Conservation (phyloP, 1,140 invertebrate species). For the Ylistrum balloti region DNA sequence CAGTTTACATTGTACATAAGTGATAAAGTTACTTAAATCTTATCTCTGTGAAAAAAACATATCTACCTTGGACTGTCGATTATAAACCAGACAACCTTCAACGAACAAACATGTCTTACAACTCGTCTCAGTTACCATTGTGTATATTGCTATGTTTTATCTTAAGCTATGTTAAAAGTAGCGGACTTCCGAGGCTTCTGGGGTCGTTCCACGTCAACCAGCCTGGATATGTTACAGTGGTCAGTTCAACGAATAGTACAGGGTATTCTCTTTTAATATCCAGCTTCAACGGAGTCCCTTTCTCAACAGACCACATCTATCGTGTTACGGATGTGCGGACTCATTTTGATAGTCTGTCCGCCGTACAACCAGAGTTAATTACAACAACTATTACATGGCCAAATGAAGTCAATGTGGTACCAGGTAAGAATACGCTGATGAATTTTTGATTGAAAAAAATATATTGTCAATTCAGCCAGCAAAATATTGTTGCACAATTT, state of each 20-base stretch:
- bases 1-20: no score
- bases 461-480: no score
- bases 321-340: slow-evolving; percentile 33
- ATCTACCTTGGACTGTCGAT: no score
- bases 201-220: slow-evolving; percentile 31
- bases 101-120: background rate
- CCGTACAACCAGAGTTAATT: background rate
- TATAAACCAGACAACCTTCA: background rate
- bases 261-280: slow-evolving; percentile 31
- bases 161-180: background rate
- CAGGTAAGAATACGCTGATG: no score
- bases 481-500: no score
- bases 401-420: slow-evolving; percentile 49
- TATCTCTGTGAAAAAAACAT: no score
- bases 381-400: slow-evolving; percentile 48
- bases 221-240: slow-evolving; percentile 46
- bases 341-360: background rate
- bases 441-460: no score
- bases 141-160: background rate
- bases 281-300: slow-evolving; percentile 46
- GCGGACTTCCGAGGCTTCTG: background rate
- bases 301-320: slow-evolving; percentile 49
- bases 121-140: background rate
- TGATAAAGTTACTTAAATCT: no score
- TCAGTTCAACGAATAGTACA: background rate